Base-by-base conservation (phyloP, 2,797 vertebrate species). In the Basileuterus tristriatus region DNA sequence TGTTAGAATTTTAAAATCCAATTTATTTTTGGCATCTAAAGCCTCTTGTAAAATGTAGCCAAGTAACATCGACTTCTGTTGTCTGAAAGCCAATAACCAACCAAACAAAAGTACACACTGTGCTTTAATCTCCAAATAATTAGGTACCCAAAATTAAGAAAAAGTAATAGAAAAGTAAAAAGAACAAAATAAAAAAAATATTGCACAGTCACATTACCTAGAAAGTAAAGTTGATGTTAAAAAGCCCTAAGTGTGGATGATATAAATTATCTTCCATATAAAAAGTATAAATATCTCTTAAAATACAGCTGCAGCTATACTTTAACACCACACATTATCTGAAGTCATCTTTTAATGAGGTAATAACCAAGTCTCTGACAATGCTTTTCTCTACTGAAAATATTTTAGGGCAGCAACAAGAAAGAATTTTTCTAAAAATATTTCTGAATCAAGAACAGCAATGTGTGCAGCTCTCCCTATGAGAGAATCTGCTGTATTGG, bases 341-440 rank as follows among this genome's bases (percentile, higher is more conserved):
- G 96, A 90, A 98, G 98, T 97, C 96, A 97, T 96, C 98, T 97
- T 90, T 98, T 97, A 98, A 98, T 99, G 99, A 99, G 99, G 99
- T 99, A 99, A 99, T 98, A 97, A 97, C 98, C 97, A 97, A 97
- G 97, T 98, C 95, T 98, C 98, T 98, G 96, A 96, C 72, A 96
- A 97, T 83, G 90, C 58, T 97, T 64, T 97, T 94, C 95, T 93
- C 97, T 99, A 99, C 87, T 99, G 99, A 98, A 99, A 99, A 97
- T 99, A 99, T 98, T 99, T 99, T 89, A 99, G 99, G 97, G 98
- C 99, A 88, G 98, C 99, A 93, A 99, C 99, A 44, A 99, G 98
- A 94, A 99, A 99, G 98, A 99, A 99, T 97, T 99, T 99, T 98
- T 99, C 99, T 98, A 99, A 98, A 98, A 99, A 99, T 98, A 99